phyloP scores from a whole-genome alignment of 2,888 invertebrate genomes.

The Drosophila paramelanica region DNA sequence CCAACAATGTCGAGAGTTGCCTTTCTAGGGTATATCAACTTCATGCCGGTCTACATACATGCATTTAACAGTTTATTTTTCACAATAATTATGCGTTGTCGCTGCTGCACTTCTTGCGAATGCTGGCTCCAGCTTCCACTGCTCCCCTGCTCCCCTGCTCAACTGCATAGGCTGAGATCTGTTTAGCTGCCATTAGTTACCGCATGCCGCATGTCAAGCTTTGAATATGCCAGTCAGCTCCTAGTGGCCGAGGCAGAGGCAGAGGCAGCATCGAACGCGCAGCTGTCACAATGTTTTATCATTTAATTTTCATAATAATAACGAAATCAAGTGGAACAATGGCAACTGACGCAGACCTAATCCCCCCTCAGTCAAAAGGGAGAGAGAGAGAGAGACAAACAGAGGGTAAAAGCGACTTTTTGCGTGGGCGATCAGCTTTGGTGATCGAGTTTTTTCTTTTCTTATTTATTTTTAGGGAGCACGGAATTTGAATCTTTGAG shows the following conservation, averaged over 20 bases:
- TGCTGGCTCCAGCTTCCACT: conserved; percentile 4
- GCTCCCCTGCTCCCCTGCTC: background rate
- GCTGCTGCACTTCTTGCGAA: conserved; percentile 26
- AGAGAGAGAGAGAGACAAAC: too few relatives aligned
- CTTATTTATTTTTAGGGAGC: background rate
- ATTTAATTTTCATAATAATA: conserved; percentile 81
- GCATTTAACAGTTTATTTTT: conserved; percentile 27
- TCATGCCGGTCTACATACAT: conserved; percentile 4
- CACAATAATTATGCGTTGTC: conserved; percentile 62
- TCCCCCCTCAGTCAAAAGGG: conserved; percentile 11
- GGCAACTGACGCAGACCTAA: conserved; percentile 21
- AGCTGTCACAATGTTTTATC: conserved; percentile 79
- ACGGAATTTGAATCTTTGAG: conserved; percentile 13
- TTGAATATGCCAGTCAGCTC: conserved; percentile 67
- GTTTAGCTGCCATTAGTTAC: conserved; percentile 75
- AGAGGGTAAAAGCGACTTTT: background rate
- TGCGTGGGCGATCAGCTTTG: conserved; percentile 65
- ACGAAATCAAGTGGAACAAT: conserved; percentile 75
- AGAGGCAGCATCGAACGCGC: conserved; percentile 50
- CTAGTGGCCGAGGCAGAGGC: conserved; percentile 11
- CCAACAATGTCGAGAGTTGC: conserved; percentile 5
- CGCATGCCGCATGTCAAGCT: conserved; percentile 53
- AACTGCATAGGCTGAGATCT: conserved; percentile 16
- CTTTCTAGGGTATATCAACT: conserved; percentile 42
- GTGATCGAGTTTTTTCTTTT: conserved; percentile 34